Evolutionary conservation across 2,113 vertebrate genomes (phyloP).

Genomic region (Elephas maximus): DNA sequence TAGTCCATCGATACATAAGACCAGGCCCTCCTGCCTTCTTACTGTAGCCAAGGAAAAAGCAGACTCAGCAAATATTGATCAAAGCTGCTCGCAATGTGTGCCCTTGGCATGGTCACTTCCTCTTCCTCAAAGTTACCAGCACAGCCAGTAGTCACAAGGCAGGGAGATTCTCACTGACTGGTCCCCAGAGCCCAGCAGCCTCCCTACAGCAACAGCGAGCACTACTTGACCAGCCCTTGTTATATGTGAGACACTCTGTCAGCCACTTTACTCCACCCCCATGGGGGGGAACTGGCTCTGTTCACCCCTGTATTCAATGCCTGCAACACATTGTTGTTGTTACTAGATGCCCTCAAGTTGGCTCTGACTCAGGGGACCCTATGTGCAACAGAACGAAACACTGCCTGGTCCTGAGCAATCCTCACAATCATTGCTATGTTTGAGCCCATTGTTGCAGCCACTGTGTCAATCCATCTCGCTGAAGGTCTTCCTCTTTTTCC

Average conservation of each 20-base stretch:
- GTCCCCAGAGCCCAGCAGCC: background rate
- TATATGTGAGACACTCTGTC: rapidly evolving
- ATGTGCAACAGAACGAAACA: background rate
- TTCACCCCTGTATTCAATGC: background rate
- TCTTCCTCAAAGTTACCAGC: conserved; percentile 25
- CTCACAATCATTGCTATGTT: background rate
- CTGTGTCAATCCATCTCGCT: background rate
- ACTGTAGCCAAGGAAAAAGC: background rate
- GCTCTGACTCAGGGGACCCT: background rate
- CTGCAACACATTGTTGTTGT: background rate
- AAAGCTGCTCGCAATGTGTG: conserved; percentile 48
- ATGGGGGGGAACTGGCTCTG: background rate
- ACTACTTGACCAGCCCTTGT: rapidly evolving
- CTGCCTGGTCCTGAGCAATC: background rate
- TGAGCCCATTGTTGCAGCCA: background rate
- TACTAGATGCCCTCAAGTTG: background rate
- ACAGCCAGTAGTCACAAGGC: background rate
- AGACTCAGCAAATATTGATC: conserved; percentile 78
- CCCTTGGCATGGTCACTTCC: conserved; percentile 39
- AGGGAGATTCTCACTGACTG: background rate
- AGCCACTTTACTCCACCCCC: background rate
- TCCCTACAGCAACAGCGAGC: background rate
- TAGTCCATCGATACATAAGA: background rate
- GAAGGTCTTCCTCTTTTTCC: background rate
- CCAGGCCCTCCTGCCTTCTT: background rate